Evolutionary conservation across 1,140 invertebrate genomes (phyloP).

Genomic region (Danaus plexippus): DNA sequence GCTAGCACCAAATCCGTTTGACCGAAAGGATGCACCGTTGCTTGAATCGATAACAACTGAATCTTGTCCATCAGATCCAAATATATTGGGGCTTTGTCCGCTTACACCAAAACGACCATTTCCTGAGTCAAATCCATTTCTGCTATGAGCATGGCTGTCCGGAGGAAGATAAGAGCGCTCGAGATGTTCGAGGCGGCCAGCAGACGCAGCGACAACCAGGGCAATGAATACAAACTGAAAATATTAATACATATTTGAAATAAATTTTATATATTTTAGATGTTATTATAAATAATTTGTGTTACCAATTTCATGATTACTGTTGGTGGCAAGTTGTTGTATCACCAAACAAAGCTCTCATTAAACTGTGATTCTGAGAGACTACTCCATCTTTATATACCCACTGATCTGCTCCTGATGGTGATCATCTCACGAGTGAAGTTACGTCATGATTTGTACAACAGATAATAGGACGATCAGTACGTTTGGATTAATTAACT

Average conservation of each 20-base stretch:
- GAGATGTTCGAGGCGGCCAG: slow-evolving; percentile 52
- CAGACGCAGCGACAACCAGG: slow-evolving; percentile 42
- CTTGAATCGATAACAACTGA: slow-evolving; percentile 3
- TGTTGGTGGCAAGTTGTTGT: no score
- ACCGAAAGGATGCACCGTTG: slow-evolving; percentile 15
- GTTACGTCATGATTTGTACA: no score
- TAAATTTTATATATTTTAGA: no score
- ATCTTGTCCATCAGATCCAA: slow-evolving; percentile 11
- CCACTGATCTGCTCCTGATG: no score
- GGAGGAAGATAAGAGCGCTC: slow-evolving; percentile 55
- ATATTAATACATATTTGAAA: slow-evolving; percentile 2
- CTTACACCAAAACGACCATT: slow-evolving; percentile 7
- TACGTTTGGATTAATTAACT: slow-evolving; percentile 29
- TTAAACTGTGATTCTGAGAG: no score
- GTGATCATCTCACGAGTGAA: no score
- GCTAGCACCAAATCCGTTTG: slow-evolving; percentile 18
- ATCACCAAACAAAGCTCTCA: no score
- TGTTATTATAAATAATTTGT: slow-evolving; percentile 3
- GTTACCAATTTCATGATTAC: no score
- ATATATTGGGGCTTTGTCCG: slow-evolving; percentile 9
- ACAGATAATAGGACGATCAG: no score
- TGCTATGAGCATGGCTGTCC: slow-evolving; percentile 20
- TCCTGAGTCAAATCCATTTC: slow-evolving; percentile 5
- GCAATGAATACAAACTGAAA: slow-evolving; percentile 50
- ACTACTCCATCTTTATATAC: no score